Conservation (phyloP, 2,888 invertebrate species). For the Monochamus alternatus region DNA sequence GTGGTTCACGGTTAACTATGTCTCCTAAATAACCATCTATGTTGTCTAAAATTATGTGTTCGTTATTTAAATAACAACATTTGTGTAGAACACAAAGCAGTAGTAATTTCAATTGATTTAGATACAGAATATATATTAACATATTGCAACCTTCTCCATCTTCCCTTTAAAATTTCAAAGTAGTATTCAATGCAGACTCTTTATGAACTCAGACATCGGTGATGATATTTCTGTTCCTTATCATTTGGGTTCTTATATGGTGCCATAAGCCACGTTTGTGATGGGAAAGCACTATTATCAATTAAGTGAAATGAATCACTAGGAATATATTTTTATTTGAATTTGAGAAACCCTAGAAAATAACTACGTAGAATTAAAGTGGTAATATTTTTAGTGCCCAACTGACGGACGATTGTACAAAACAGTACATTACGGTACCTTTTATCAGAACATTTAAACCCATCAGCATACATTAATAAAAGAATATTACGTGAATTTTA, state of each 20-base stretch:
- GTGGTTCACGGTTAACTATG: no score
- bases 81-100: conserved; percentile 26
- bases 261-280: not conserved
- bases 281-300: conserved; percentile 10
- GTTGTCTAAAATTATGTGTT: not conserved
- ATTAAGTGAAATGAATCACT: conserved; percentile 10
- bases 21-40: no score
- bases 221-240: conserved; percentile 3
- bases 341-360: no score
- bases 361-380: no score
- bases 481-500: no score
- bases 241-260: conserved; percentile 5
- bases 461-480: no score
- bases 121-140: conserved; percentile 2
- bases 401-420: no score
- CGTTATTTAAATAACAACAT: conserved; percentile 22
- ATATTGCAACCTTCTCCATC: not conserved
- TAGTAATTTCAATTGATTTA: conserved; percentile 21
- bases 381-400: no score
- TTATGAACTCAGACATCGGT: not conserved
- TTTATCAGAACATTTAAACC: no score
- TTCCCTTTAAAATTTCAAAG: conserved; percentile 7
- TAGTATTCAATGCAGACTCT: conserved; percentile 2
- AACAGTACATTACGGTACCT: no score
- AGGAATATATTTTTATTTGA: not conserved